phyloP scores from a whole-genome alignment of 2,113 vertebrate genomes.

The Sinocyclocheilus maitianheensis region DNA sequence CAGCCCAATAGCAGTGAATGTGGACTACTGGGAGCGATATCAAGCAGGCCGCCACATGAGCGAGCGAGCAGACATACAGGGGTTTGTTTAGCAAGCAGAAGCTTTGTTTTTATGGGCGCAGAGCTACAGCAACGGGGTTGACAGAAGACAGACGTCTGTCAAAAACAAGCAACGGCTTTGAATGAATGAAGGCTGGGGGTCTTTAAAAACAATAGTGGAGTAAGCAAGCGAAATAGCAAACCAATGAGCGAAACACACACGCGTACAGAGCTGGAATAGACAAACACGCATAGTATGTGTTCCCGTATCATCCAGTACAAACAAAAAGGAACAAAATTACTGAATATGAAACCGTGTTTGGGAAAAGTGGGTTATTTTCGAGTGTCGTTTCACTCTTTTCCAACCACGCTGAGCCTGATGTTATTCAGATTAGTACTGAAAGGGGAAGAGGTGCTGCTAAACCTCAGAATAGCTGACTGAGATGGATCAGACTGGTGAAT shows the following conservation, averaged over 20 bases:
- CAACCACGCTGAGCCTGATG: conserved; percentile 34
- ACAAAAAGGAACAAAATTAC: conserved; percentile 51
- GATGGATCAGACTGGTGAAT: conserved; percentile 30
- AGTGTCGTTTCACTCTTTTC: conserved; percentile 39
- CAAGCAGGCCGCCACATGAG: conserved; percentile 23
- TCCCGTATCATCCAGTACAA: conserved; percentile 36
- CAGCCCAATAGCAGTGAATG: conserved; percentile 28
- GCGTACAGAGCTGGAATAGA: conserved; percentile 26
- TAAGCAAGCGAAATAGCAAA: conserved; percentile 7
- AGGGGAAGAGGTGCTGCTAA: conserved; percentile 32
- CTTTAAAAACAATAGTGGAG: conserved; percentile 51
- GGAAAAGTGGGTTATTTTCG: conserved; percentile 49
- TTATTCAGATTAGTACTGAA: conserved; percentile 48
- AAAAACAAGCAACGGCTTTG: conserved; percentile 58
- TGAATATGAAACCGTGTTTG: conserved; percentile 42
- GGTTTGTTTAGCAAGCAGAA: conserved; percentile 51
- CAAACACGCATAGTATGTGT: conserved; percentile 25
- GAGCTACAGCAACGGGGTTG: conserved; percentile 37
- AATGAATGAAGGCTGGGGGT: conserved; percentile 58
- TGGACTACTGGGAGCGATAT: conserved; percentile 44
- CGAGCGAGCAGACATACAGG: background rate
- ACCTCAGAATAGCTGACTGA: conserved; percentile 51
- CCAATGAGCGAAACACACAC: conserved; percentile 30
- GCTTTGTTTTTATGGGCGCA: conserved; percentile 59
- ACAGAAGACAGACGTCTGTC: conserved; percentile 34